Evolutionary conservation across 2,888 invertebrate genomes (phyloP).

Genomic region (Trimorus sp.): DNA sequence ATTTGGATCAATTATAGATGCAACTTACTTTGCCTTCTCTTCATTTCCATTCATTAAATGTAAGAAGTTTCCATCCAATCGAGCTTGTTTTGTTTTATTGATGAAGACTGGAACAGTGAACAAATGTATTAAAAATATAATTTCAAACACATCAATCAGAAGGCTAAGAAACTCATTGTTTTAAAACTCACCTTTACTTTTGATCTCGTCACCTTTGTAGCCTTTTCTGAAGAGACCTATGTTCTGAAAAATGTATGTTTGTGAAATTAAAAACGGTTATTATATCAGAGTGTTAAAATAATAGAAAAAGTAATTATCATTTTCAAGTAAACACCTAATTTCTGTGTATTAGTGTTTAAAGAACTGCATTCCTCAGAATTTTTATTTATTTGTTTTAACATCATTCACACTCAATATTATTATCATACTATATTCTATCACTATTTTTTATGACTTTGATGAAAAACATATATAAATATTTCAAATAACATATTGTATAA

Average conservation of each 20-base stretch:
- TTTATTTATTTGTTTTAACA: no score
- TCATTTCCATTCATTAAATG: slow-evolving; percentile 50
- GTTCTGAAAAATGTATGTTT: slow-evolving; percentile 20
- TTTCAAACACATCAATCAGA: no score
- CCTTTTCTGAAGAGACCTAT: slow-evolving; percentile 34
- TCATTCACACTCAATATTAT: no score
- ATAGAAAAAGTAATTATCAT: neutral
- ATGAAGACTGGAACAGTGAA: neutral
- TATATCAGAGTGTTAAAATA: neutral
- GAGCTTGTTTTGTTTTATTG: slow-evolving; percentile 30
- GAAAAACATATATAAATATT: no score
- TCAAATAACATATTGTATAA: no score
- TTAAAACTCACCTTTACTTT: slow-evolving; percentile 20
- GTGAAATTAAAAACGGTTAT: neutral
- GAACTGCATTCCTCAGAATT: no score
- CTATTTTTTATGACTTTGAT: no score
- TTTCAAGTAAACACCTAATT: no score
- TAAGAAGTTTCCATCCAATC: slow-evolving; percentile 35
- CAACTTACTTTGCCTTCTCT: slow-evolving; percentile 29
- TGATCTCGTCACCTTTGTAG: slow-evolving; percentile 39
- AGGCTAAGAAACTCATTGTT: neutral
- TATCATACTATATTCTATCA: no score
- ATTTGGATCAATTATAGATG: no score
- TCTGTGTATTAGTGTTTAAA: no score
- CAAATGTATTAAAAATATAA: no score